Percentiles rank a stretch among this genome's conserved stretches.
These are phyloP conservation scores for Tenthredo distinguenda DNA, from an alignment of 2,888 invertebrate genomes.

Conservation along the genomic window DNA sequence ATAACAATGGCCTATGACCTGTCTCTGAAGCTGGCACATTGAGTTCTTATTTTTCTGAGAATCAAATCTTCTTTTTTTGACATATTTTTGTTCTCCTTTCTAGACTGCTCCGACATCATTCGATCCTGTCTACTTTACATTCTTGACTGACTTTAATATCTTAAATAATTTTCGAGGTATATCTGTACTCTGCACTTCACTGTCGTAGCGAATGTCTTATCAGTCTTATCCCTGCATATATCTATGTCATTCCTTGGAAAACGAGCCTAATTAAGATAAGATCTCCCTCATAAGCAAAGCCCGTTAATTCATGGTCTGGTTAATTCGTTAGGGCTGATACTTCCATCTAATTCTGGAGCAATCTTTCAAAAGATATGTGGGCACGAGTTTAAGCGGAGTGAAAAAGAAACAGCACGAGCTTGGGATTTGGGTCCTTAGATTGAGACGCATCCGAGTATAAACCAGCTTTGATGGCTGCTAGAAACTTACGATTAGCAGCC, in stretches of 20 bases:
- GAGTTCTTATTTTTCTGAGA: not conserved
- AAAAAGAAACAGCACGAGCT: not conserved
- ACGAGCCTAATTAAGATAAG: not conserved
- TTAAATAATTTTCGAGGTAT: not conserved
- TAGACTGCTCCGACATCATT: not conserved
- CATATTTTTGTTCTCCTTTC: not conserved
- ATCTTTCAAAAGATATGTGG: not conserved
- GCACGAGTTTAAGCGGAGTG: not conserved
- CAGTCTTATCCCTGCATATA: not conserved
- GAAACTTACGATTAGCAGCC: constrained; percentile 19
- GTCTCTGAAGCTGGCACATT: constrained; percentile 13
- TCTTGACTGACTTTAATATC: not conserved
- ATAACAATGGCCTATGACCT: constrained; percentile 26
- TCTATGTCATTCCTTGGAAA: not conserved
- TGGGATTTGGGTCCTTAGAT: constrained; percentile 30
- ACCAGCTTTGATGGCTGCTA: constrained; percentile 29
- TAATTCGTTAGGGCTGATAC: not conserved
- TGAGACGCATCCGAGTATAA: constrained; percentile 35
- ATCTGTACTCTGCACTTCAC: not conserved
- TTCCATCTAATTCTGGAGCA: not conserved
- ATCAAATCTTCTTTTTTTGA: not conserved
- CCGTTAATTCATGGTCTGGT: not conserved
- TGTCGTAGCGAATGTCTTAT: not conserved
- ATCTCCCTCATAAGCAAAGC: not conserved
- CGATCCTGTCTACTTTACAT: not conserved